phyloP scores from a whole-genome alignment of 2,797 vertebrate species.

The Sphenodon punctatus region DNA sequence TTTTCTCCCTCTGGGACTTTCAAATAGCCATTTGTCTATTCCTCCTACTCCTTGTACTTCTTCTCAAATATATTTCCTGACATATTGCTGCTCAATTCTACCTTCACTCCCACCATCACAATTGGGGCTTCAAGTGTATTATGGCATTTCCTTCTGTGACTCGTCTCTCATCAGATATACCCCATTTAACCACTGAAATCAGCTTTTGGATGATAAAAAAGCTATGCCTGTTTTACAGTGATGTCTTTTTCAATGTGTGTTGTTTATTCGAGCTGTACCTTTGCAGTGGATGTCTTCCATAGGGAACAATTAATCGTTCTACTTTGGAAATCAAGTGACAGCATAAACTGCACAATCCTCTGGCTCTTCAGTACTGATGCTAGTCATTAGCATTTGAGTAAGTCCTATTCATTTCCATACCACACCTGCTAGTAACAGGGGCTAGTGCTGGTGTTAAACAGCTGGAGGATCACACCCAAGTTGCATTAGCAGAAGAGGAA shows the following conservation, averaged over 20 bases:
- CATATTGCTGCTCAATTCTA: neutral
- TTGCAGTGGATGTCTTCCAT: neutral
- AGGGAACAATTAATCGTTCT: neutral
- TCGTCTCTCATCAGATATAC: neutral
- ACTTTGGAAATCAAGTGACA: neutral
- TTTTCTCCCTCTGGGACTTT: neutral
- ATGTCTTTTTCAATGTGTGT: neutral
- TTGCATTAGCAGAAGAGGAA: neutral
- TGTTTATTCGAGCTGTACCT: neutral
- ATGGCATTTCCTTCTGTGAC: neutral
- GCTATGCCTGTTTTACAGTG: neutral
- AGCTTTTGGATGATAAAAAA: neutral
- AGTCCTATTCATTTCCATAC: too few relatives aligned
- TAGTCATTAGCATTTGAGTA: too few relatives aligned
- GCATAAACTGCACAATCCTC: too few relatives aligned
- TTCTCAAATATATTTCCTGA: neutral
- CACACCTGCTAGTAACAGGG: too few relatives aligned
- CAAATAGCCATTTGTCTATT: neutral
- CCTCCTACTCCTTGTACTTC: neutral
- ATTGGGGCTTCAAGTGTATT: neutral
- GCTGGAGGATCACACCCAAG: too few relatives aligned
- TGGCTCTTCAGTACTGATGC: too few relatives aligned
- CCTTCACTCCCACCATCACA: neutral
- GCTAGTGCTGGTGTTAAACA: too few relatives aligned
- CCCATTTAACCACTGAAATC: neutral